Evolutionary conservation across 2,888 invertebrate genomes (phyloP).

Genomic region (Chaetogeoica ovagalla): DNA sequence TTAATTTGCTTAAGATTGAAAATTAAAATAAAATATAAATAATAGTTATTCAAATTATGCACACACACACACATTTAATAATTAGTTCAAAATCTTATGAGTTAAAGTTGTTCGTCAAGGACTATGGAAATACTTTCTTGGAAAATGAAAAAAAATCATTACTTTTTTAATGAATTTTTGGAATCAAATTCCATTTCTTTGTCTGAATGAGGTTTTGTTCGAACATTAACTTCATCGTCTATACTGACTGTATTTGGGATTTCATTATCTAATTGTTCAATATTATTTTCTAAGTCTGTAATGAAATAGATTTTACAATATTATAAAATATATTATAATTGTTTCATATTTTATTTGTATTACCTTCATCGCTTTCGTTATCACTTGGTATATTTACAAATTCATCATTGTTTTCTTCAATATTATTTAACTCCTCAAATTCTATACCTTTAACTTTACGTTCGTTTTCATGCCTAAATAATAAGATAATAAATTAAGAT

Average conservation of each 20-base stretch:
- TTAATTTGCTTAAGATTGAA: too few relatives aligned
- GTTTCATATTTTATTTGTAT: background rate
- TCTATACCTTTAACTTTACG: constrained; percentile 65
- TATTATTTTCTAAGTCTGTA: constrained; percentile 11
- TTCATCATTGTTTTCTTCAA: constrained; percentile 56
- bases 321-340: too few relatives aligned
- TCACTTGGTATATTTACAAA: constrained; percentile 57
- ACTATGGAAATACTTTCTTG: too few relatives aligned
- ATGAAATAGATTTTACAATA: background rate
- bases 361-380: constrained; percentile 58
- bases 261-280: background rate
- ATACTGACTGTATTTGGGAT: background rate
- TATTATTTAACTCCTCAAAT: constrained; percentile 26
- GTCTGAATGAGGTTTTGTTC: background rate
- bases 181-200: background rate
- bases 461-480: constrained; percentile 66
- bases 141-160: background rate
- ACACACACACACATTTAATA: too few relatives aligned
- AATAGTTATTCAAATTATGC: too few relatives aligned
- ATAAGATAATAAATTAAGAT: background rate
- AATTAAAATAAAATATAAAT: too few relatives aligned
- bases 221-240: background rate
- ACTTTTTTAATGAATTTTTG: constrained; percentile 8
- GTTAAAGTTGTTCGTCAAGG: too few relatives aligned
- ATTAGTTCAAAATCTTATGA: too few relatives aligned